Evolutionary conservation across 2,797 vertebrate genomes (phyloP), one percentile per base, ranked within the genome.

Genomic region (Paramormyrops hopkinsi): DNA sequence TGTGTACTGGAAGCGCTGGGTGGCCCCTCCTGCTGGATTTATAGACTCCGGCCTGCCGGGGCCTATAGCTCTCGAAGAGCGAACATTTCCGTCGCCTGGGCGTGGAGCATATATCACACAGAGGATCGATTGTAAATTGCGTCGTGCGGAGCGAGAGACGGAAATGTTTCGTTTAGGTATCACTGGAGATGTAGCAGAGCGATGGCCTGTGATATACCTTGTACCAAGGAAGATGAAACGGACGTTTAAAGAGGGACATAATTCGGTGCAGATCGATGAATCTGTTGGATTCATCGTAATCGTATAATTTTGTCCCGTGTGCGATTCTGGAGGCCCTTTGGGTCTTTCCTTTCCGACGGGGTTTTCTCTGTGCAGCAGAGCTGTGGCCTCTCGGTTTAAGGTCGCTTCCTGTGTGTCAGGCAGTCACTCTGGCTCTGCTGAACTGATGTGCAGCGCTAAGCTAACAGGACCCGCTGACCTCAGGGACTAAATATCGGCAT

Each of bases 81-180:
- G 90, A 90, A 91, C 91, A 90, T 90, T 91, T 89, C 87, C 90
- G 92, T 88, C 90, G 76, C 89, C 92, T 92, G 91, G 94, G 93
- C 91, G 93, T 92, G 92, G 93, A 83, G 92, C 93, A 93, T 94
- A 94, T 92, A 93, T 95, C 93, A 93, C 89, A 87, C 93, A 94
- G 94, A 94, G 94, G 94, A 93, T 89, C 91, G 92, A 92, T 92
- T 56, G 91, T 95, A 94, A 94, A 92, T 94, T 93, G 46, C 82
- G 86, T 92, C 48, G 84, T 88, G 89, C 59, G 73, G 90, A 89
- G 92, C 91, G 88, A 89, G 90, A 89, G 93, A 93, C 93, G 93
- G 92, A 92, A 50, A 56, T 86, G 85, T 86, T 86, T 86, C 93
- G 92, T 93, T 91, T 91, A 91, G 92, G 94, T 94, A 94, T 94